phyloP scores from a whole-genome alignment of 2,888 invertebrate species.

The Diogma glabrata region DNA sequence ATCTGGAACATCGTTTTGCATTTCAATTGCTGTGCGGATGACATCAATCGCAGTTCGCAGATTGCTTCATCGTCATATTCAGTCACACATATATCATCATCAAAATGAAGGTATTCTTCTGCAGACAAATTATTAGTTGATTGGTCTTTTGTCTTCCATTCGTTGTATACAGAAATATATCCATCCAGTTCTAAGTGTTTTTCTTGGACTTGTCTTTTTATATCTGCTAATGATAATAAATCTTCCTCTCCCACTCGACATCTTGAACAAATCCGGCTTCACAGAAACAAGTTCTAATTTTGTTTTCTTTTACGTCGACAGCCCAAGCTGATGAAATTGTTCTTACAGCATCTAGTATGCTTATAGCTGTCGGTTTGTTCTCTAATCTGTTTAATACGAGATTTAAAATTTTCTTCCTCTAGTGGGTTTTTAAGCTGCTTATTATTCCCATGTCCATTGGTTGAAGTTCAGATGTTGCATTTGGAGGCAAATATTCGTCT shows the following conservation, averaged over 20 bases:
- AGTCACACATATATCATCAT: not conserved
- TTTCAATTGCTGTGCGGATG: not conserved
- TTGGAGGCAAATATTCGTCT: constrained; percentile 23
- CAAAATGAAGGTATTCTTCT: not conserved
- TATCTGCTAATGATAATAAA: not conserved
- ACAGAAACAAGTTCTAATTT: not conserved
- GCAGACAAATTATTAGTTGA: too few species aligned
- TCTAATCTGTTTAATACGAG: not conserved
- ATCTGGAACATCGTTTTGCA: not conserved
- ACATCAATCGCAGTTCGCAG: not conserved
- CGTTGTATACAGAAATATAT: not conserved
- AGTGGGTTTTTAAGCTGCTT: constrained; percentile 20
- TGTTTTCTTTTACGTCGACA: not conserved
- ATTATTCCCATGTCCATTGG: constrained; percentile 21
- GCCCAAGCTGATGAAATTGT: not conserved
- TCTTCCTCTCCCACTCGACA: not conserved
- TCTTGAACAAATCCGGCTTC: not conserved
- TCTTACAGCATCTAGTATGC: not conserved
- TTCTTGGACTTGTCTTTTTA: not conserved
- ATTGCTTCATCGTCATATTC: not conserved
- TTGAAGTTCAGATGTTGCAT: constrained; percentile 18
- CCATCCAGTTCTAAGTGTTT: not conserved
- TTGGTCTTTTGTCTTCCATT: not conserved
- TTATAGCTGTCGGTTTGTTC: not conserved
- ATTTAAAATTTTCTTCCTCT: constrained; percentile 10